Conservation (phyloP, 2,113 vertebrate genomes). For the Thymallus thymallus region DNA sequence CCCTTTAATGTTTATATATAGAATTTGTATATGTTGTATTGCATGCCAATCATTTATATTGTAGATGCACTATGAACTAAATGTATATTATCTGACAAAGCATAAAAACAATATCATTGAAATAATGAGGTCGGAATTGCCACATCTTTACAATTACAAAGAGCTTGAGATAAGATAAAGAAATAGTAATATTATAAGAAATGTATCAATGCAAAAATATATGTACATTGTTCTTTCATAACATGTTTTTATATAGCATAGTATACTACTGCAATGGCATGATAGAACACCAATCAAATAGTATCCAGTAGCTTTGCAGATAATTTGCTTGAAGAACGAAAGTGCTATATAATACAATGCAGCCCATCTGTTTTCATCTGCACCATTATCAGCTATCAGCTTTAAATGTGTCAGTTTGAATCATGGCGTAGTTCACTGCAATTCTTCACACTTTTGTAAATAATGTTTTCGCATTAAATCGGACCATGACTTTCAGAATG, state of each 20-base stretch:
- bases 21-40: slow-evolving; percentile 18
- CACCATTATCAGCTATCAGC: slow-evolving; percentile 64
- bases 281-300: neutral
- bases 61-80: slow-evolving; percentile 13
- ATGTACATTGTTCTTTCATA: neutral
- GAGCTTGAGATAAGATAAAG: neutral
- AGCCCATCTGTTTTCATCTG: slow-evolving; percentile 52
- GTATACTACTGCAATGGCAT: neutral
- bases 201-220: neutral
- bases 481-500: slow-evolving; percentile 80
- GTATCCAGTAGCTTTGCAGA: neutral
- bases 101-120: neutral
- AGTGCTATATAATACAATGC: slow-evolving; percentile 56
- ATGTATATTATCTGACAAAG: neutral
- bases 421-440: slow-evolving; percentile 71
- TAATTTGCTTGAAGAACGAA: neutral
- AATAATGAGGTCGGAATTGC: neutral
- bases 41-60: slow-evolving; percentile 41
- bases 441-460: slow-evolving; percentile 78
- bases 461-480: slow-evolving; percentile 80
- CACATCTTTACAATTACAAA: neutral
- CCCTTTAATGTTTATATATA: too few relatives aligned
- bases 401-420: slow-evolving; percentile 67
- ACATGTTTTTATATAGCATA: neutral
- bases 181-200: neutral